These are phyloP conservation scores for Hypomecis punctinalis DNA, from an alignment of 2,888 invertebrate genomes.

Conservation along the genomic window DNA sequence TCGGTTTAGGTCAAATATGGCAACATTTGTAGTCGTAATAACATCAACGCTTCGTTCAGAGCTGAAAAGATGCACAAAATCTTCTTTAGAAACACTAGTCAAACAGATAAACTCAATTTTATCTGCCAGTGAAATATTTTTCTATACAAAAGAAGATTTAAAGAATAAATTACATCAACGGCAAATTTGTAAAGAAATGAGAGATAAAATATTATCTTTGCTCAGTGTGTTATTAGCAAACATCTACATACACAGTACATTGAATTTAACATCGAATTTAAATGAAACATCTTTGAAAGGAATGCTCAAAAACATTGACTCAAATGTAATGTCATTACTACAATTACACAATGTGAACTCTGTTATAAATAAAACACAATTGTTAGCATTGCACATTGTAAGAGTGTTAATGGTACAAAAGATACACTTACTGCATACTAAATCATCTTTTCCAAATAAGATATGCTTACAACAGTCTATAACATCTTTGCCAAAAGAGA, in stretches of 20 bases:
- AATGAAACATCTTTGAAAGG: constrained; percentile 2
- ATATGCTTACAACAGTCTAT: background rate
- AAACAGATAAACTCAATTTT: constrained; percentile 2
- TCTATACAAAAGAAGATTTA: background rate
- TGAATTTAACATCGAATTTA: background rate
- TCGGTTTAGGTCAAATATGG: background rate
- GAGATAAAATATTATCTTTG: background rate
- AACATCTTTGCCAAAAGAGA: background rate
- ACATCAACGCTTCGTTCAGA: background rate
- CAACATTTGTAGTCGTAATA: background rate
- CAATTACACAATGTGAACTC: background rate
- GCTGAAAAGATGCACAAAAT: background rate
- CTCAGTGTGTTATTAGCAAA: background rate
- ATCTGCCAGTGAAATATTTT: background rate
- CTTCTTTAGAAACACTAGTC: background rate
- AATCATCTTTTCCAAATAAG: constrained; percentile 1
- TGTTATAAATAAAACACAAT: background rate
- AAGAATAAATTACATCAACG: background rate
- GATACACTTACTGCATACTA: background rate
- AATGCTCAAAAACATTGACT: background rate
- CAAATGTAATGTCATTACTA: background rate
- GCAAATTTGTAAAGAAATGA: background rate
- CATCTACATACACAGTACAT: background rate
- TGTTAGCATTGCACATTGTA: too few species aligned
- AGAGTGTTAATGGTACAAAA: background rate